These are phyloP conservation scores for Gobionotothen gibberifrons DNA, from an alignment of 2,797 vertebrate species.

Conservation along the genomic window DNA sequence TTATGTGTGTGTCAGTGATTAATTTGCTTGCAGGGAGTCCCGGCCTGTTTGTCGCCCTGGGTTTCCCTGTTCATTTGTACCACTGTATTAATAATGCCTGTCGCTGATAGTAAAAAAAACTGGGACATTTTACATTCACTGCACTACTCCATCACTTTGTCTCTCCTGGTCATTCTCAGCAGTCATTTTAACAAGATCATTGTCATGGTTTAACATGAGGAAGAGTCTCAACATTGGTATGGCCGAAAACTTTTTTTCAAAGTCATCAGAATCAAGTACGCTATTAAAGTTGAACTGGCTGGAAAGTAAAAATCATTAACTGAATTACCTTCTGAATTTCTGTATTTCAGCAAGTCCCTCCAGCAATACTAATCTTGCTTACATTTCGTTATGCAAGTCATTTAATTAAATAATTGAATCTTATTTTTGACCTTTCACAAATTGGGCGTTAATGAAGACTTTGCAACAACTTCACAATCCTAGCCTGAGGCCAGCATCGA, in stretches of 20 bases:
- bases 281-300: neutral
- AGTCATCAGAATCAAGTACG: neutral
- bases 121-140: constrained; percentile 38
- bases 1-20: constrained; percentile 68
- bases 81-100: constrained; percentile 71
- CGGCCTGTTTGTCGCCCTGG: constrained; percentile 55
- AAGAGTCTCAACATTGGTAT: neutral
- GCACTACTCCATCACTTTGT: neutral
- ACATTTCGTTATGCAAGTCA: neutral
- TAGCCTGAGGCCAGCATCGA: neutral
- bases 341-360: constrained; percentile 11
- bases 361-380: neutral
- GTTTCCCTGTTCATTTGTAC: constrained; percentile 67
- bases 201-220: neutral
- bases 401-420: constrained; percentile 9
- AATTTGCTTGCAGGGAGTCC: constrained; percentile 68
- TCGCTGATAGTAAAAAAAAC: constrained; percentile 41
- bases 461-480: constrained; percentile 1
- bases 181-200: constrained; percentile 3
- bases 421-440: constrained; percentile 12
- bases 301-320: neutral
- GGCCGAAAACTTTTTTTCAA: neutral
- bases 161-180: neutral
- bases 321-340: neutral
- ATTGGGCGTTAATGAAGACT: neutral